phyloP scores from a whole-genome alignment of 2,113 vertebrate species.

The Panurus biarmicus region DNA sequence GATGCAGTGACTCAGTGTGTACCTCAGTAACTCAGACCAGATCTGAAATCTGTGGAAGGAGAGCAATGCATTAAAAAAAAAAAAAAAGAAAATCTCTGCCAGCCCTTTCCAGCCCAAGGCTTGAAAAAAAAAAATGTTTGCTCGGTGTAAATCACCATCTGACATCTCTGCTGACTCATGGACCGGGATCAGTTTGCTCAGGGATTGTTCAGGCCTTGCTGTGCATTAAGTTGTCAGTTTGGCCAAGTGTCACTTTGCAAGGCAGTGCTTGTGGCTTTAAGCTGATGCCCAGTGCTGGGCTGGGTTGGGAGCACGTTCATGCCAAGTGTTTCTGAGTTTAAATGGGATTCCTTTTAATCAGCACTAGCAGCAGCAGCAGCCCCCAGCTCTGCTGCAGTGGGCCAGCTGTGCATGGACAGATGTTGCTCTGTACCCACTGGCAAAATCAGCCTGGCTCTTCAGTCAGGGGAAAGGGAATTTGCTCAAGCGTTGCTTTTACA shows the following conservation, averaged over 20 bases:
- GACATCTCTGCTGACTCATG: neutral
- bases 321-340: neutral
- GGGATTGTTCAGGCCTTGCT: neutral
- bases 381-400: neutral
- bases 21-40: neutral
- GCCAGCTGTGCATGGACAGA: constrained; percentile 56
- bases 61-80: neutral
- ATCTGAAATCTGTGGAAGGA: neutral
- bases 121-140: neutral
- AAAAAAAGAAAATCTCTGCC: neutral
- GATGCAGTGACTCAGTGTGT: neutral
- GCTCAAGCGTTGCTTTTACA: neutral
- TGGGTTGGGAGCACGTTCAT: neutral
- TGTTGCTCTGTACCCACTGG: constrained; percentile 14
- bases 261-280: neutral
- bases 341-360: neutral
- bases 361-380: neutral
- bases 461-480: neutral
- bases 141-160: neutral
- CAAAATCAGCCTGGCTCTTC: neutral
- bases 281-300: neutral
- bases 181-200: neutral
- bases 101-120: neutral
- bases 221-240: neutral
- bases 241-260: neutral